Percentiles rank a stretch among this genome's conserved stretches.
Conservation (phyloP, 2,888 invertebrate species). For the Lacanobia wlatinum region DNA sequence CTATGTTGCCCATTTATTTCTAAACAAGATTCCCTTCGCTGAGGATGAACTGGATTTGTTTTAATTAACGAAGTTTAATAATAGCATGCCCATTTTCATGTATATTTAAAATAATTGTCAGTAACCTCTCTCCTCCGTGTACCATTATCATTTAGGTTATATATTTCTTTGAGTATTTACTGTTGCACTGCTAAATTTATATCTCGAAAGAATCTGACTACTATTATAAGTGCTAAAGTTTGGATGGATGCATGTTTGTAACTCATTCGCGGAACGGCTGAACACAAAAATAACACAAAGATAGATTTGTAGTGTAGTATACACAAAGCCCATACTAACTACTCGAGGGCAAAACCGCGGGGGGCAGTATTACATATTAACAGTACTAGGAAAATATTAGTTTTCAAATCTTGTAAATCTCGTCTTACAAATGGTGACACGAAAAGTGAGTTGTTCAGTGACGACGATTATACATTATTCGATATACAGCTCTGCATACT, state of each 20-base stretch:
- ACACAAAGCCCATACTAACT: no score
- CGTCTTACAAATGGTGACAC: no score
- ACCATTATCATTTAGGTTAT: not conserved
- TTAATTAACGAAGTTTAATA: not conserved
- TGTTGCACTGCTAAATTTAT: not conserved
- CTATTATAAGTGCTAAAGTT: not conserved
- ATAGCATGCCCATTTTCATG: not conserved
- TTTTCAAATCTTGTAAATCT: no score
- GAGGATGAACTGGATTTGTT: constrained; percentile 18
- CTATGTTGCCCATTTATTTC: constrained; percentile 27
- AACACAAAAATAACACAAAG: no score
- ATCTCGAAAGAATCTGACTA: not conserved
- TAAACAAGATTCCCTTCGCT: constrained; percentile 5
- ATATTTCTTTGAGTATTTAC: no score
- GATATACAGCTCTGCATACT: not conserved
- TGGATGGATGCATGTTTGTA: not conserved
- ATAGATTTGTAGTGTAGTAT: no score
- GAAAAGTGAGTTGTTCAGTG: no score
- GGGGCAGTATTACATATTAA: no score
- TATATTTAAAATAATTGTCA: not conserved
- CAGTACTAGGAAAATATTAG: no score
- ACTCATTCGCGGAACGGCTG: no score
- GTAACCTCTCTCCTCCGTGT: not conserved
- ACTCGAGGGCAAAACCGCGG: no score
- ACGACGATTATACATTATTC: no score